Conservation (phyloP, 2,888 invertebrate species). For the Epistrophe grossulariae region DNA sequence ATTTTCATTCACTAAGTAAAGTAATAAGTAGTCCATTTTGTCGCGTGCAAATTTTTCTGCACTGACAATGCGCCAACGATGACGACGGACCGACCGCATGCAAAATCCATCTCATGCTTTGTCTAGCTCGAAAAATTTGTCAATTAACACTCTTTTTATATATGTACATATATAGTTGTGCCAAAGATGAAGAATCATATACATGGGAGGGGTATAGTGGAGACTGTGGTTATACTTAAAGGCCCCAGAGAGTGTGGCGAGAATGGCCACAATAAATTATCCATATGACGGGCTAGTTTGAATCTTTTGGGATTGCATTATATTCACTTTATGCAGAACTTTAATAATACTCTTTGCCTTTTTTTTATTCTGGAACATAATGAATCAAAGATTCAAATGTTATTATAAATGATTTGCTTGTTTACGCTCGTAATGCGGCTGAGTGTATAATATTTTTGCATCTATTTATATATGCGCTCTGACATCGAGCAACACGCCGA, state of each 20-base stretch:
- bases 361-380: slow-evolving; percentile 44
- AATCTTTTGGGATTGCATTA: slow-evolving; percentile 43
- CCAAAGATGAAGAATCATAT: neutral
- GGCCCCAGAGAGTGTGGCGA: slow-evolving; percentile 41
- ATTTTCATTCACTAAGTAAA: slow-evolving; percentile 72
- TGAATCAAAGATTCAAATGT: slow-evolving; percentile 74
- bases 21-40: slow-evolving; percentile 61
- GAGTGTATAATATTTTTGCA: slow-evolving; percentile 58
- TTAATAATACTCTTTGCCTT: neutral
- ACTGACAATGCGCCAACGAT: neutral
- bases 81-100: slow-evolving; percentile 52
- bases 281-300: slow-evolving; percentile 62
- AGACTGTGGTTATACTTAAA: neutral
- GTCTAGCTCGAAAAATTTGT: slow-evolving; percentile 76
- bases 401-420: slow-evolving; percentile 68
- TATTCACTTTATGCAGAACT: slow-evolving; percentile 7
- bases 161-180: no score
- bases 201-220: no score
- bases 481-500: slow-evolving; percentile 55
- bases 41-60: slow-evolving; percentile 72
- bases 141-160: slow-evolving; percentile 73
- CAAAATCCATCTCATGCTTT: slow-evolving; percentile 76
- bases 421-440: slow-evolving; percentile 44
- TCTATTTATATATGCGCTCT: slow-evolving; percentile 61
- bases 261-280: slow-evolving; percentile 73